Evolutionary conservation across 2,113 vertebrate genomes (phyloP), one percentile per base, ranked within the genome.

Genomic region (Gnathochromis pfefferi): DNA sequence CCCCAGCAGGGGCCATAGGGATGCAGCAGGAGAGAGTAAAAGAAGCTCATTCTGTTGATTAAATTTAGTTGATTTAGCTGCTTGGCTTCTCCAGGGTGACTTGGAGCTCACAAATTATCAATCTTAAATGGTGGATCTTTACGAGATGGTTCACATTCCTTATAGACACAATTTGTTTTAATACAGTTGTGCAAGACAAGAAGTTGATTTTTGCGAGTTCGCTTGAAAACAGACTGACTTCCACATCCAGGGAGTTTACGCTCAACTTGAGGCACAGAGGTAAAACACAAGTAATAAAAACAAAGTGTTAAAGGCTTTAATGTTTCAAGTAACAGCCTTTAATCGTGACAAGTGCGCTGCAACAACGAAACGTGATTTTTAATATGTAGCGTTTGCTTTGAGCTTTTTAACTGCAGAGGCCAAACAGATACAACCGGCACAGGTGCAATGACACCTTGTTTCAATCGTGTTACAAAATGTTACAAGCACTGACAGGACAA

Each of bases 1-100:
- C 92, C 93, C 85, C 90, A 94, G 92, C 93, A 94, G 93, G 92
- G 93, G 91, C 91, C 93, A 94, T 70, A 93, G 94, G 92, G 89
- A 94, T 89, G 88, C 93, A 87, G 90, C 80, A 58, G 89, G 89
- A 93, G 92, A 93, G 89, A 96, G 94, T 92, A 94, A 95, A 91
- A 94, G 91, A 92, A 94, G 94, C 91, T 93, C 85, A 87, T 94
- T 94, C 90, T 95, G 94, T 95, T 95, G 94, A 96, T 96, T 95
- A 94, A 92, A 95, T 95, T 94, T 91, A 91, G 93, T 95, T 95
- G 94, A 94, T 95, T 95, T 95, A 95, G 94, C 93, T 92, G 85
- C 91, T 93, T 87, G 87, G 85, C 86, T 93, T 93, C 94, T 95
- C 90, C 85, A 28, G 91, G 94, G 88, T 91, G 93, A 93, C 91